Evolutionary conservation across 2,888 invertebrate genomes (phyloP).

Genomic region (Pseudanteris insignis): DNA sequence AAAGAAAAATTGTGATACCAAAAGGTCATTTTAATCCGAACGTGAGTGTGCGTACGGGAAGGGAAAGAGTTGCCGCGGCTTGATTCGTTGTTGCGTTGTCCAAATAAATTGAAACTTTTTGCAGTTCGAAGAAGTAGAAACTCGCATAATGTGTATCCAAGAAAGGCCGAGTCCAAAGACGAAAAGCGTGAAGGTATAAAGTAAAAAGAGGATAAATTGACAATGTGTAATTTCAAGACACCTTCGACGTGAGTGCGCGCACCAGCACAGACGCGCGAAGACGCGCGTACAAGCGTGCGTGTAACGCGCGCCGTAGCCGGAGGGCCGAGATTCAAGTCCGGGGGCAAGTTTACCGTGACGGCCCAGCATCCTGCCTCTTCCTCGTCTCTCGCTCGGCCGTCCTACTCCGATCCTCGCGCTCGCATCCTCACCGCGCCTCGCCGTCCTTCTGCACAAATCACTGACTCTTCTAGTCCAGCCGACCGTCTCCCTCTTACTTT

Average conservation of each 20-base stretch:
- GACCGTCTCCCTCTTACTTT: constrained; percentile 30
- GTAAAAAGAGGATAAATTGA: constrained; percentile 13
- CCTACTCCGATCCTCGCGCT: constrained; percentile 35
- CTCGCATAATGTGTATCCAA: background rate
- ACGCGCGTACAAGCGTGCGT: constrained; percentile 11
- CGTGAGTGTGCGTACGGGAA: too few species aligned
- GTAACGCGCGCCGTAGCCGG: constrained; percentile 49
- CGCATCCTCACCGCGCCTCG: constrained; percentile 32
- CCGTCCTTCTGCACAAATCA: constrained; percentile 41
- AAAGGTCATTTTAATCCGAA: too few species aligned
- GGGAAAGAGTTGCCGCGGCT: too few species aligned
- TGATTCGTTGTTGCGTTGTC: too few species aligned
- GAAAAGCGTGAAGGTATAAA: constrained; percentile 2
- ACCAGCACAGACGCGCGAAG: constrained; percentile 9
- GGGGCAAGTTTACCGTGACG: constrained; percentile 61
- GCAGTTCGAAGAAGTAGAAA: constrained; percentile 5
- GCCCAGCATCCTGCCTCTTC: constrained; percentile 59
- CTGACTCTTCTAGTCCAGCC: constrained; percentile 35
- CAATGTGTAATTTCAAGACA: constrained; percentile 40
- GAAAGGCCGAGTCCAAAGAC: background rate
- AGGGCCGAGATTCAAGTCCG: constrained; percentile 54
- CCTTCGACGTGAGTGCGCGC: constrained; percentile 34
- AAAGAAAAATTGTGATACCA: too few species aligned
- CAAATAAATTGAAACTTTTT: too few species aligned
- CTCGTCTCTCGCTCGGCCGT: constrained; percentile 46